These are phyloP conservation scores for Dicranocentrus wangi DNA, from an alignment of 2,888 invertebrate genomes.

Conservation along the genomic window DNA sequence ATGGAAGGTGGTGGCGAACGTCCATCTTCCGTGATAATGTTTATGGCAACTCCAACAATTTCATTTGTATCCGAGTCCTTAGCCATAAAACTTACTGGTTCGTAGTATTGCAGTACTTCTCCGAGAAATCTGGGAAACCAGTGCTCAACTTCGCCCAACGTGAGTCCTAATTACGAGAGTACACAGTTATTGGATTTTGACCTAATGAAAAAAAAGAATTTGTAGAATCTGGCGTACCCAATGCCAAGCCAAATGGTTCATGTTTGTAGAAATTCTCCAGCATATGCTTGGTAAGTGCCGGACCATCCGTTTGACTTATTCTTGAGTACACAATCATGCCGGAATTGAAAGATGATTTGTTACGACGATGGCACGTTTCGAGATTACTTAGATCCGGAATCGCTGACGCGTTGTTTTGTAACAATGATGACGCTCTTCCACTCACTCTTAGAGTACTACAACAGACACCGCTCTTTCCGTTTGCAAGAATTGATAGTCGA, in stretches of 20 bases:
- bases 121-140: slow-evolving; percentile 54
- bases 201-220: neutral
- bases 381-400: too few relatives aligned
- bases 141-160: slow-evolving; percentile 36
- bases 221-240: slow-evolving; percentile 31
- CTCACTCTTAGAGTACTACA: too few relatives aligned
- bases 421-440: too few relatives aligned
- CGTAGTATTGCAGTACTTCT: slow-evolving; percentile 39
- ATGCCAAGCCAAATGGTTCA: slow-evolving; percentile 59
- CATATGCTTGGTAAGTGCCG: slow-evolving; percentile 36
- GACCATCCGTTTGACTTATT: slow-evolving; percentile 23
- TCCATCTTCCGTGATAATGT: slow-evolving; percentile 42
- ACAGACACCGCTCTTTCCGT: too few relatives aligned
- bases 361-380: too few relatives aligned
- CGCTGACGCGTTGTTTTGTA: too few relatives aligned
- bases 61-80: slow-evolving; percentile 52
- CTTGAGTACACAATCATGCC: slow-evolving; percentile 55
- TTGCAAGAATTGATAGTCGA: too few relatives aligned
- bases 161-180: slow-evolving; percentile 23
- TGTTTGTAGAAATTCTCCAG: slow-evolving; percentile 38
- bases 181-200: too few relatives aligned
- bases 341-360: too few relatives aligned
- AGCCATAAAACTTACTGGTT: slow-evolving; percentile 59
- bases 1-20: slow-evolving; percentile 45
- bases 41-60: slow-evolving; percentile 52